A percentile compares a stretch with the other conserved stretches of the same genome.
Evolutionary conservation across 2,797 vertebrate genomes (phyloP).

Genomic region (Lates japonicus): DNA sequence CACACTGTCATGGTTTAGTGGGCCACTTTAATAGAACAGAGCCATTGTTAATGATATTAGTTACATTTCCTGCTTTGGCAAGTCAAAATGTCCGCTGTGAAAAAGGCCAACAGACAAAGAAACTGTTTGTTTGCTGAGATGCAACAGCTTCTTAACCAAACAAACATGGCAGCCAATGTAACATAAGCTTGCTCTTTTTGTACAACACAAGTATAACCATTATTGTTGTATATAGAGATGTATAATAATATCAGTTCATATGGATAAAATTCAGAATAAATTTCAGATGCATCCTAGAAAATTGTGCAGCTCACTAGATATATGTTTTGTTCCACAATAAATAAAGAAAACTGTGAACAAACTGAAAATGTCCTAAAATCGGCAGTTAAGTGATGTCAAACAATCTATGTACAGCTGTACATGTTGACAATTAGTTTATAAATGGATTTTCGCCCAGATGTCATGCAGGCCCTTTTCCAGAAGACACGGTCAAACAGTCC

Average conservation of each 20-base stretch:
- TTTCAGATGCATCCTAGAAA: too few relatives aligned
- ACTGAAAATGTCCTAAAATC: background rate
- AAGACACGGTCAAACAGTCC: too few relatives aligned
- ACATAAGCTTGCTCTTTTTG: background rate
- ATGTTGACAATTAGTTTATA: background rate
- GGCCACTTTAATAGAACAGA: background rate
- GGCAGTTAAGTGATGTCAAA: background rate
- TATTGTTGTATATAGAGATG: background rate
- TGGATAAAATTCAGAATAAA: background rate
- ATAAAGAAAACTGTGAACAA: background rate
- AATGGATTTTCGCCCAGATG: background rate
- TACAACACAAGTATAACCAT: background rate
- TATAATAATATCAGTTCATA: background rate
- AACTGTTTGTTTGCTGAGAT: background rate
- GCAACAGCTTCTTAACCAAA: background rate
- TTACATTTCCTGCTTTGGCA: background rate
- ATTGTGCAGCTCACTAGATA: too few relatives aligned
- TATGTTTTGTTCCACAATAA: too few relatives aligned
- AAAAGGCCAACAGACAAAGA: background rate
- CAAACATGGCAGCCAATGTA: background rate
- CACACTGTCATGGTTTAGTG: too few relatives aligned
- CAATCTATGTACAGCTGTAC: background rate
- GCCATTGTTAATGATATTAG: background rate
- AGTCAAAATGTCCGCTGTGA: background rate
- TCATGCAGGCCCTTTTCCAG: too few relatives aligned